phyloP scores from a whole-genome alignment of 2,797 vertebrate genomes.

The Chloroceryle amazona region DNA sequence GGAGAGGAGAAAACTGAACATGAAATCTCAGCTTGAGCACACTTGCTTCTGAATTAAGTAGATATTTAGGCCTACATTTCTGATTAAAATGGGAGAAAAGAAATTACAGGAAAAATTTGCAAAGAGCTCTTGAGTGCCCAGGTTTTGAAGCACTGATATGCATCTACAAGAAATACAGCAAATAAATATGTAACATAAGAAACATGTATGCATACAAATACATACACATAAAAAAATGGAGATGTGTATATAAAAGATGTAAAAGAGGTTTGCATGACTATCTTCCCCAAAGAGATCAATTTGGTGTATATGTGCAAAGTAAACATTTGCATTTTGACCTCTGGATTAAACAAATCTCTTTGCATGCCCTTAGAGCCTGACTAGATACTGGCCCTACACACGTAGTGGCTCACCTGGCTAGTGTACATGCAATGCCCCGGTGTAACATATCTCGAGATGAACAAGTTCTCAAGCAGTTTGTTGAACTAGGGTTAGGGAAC shows the following conservation, averaged over 20 bases:
- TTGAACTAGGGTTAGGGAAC: neutral
- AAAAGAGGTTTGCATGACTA: neutral
- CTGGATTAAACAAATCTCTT: neutral
- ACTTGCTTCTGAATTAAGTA: neutral
- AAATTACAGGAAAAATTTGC: neutral
- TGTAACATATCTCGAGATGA: neutral
- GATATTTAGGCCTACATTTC: neutral
- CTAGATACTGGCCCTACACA: neutral
- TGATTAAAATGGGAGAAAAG: neutral
- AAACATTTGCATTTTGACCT: neutral
- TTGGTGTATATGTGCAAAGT: neutral
- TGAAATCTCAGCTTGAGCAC: neutral
- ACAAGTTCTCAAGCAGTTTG: neutral
- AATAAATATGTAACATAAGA: neutral
- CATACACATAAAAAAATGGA: neutral
- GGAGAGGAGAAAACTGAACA: neutral
- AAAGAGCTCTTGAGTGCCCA: neutral
- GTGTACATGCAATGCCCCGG: neutral
- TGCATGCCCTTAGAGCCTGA: neutral
- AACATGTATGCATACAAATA: neutral
- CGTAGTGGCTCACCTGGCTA: neutral
- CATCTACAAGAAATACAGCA: neutral
- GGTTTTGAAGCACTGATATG: neutral
- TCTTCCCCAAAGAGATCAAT: neutral
- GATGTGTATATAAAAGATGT: neutral